Percentiles rank a stretch among this genome's conserved stretches.
These are phyloP conservation scores for Microhierax caerulescens DNA, from an alignment of 2,797 vertebrate genomes.

Conservation along the genomic window DNA sequence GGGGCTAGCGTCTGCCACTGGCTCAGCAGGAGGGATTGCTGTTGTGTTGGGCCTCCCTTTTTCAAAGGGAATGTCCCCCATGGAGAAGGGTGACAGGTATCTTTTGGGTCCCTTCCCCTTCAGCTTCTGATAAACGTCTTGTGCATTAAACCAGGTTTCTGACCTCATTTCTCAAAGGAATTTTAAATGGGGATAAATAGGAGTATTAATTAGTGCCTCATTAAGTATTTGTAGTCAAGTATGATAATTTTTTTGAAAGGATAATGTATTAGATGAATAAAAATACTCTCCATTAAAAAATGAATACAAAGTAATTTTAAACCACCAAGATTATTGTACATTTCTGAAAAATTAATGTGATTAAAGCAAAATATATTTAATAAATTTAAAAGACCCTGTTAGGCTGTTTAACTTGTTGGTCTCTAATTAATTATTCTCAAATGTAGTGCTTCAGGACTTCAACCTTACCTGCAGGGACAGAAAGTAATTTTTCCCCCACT, in stretches of 20 bases:
- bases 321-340: conserved; percentile 55
- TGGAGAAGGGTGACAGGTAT: not conserved
- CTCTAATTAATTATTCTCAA: conserved; percentile 18
- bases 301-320: conserved; percentile 54
- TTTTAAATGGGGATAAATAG: conserved; percentile 31
- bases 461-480: not conserved
- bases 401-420: conserved; percentile 40
- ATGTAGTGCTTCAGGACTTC: not conserved
- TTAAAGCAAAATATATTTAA: conserved; percentile 52
- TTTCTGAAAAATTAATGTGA: conserved; percentile 46
- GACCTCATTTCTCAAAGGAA: conserved; percentile 66
- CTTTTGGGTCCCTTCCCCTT: not conserved
- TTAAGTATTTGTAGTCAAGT: conserved; percentile 64
- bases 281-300: conserved; percentile 65
- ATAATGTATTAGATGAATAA: conserved; percentile 62
- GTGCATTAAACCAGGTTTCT: conserved; percentile 23
- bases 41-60: not conserved
- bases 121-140: not conserved
- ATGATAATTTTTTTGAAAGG: conserved; percentile 65
- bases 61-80: not conserved
- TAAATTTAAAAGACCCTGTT: conserved; percentile 18
- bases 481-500: not conserved
- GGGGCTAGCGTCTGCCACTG: not conserved
- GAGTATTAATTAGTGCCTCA: conserved; percentile 64
- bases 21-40: not conserved